Evolutionary conservation across 2,113 vertebrate genomes (phyloP).

Genomic region (Poicephalus gulielmi): DNA sequence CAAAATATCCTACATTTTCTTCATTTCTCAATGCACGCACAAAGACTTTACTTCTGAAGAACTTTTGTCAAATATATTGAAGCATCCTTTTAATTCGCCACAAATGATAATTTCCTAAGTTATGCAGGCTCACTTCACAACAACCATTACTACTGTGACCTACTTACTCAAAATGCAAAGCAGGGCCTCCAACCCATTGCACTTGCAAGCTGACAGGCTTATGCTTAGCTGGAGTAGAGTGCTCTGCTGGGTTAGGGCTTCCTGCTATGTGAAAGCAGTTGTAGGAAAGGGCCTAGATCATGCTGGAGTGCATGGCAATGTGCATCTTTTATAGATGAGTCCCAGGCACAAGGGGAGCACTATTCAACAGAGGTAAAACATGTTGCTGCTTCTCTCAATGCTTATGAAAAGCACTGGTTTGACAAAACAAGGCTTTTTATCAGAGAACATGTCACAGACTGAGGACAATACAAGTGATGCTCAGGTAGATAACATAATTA

Average conservation of each 20-base stretch:
- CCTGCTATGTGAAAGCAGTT: background rate
- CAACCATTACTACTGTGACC: background rate
- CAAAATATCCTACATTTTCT: background rate
- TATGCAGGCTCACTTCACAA: background rate
- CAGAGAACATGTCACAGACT: background rate
- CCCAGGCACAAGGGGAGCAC: background rate
- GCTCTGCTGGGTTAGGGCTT: background rate
- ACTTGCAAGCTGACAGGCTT: background rate
- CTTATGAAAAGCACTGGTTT: background rate
- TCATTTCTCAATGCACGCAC: background rate
- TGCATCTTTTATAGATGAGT: background rate
- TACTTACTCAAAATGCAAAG: background rate
- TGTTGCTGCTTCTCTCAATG: background rate
- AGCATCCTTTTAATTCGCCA: background rate
- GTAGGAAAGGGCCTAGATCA: background rate
- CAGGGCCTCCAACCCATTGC: rapidly evolving
- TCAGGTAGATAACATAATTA: background rate
- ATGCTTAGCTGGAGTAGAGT: background rate
- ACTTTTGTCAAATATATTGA: background rate
- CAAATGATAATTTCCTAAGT: background rate
- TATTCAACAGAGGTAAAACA: background rate
- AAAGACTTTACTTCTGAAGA: background rate
- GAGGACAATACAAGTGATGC: background rate
- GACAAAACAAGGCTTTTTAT: background rate
- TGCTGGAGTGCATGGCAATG: rapidly evolving